These are phyloP conservation scores for Scaptodrosophila latifasciaeformis DNA, from an alignment of 2,888 invertebrate species.

Conservation along the genomic window DNA sequence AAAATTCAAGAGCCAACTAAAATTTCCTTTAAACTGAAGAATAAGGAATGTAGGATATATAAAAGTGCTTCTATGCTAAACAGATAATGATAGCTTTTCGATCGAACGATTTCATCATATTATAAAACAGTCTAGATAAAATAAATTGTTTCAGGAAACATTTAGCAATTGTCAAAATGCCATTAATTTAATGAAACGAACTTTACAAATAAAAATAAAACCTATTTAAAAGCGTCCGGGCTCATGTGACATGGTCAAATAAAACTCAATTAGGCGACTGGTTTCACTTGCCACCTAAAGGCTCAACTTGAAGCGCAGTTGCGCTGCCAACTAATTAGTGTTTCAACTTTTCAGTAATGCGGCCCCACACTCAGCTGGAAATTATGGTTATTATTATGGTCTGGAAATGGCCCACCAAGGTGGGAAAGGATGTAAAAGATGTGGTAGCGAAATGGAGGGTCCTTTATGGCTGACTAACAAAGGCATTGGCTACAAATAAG, in stretches of 20 bases:
- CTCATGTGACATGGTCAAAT: slow-evolving; percentile 21
- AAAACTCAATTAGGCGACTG: slow-evolving; percentile 26
- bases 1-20: neutral
- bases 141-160: too few relatives aligned
- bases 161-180: too few relatives aligned
- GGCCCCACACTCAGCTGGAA: slow-evolving; percentile 21
- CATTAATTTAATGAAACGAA: too few relatives aligned
- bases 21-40: too few relatives aligned
- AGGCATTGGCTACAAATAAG: slow-evolving; percentile 1
- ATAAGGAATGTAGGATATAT: too few relatives aligned
- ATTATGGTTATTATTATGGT: neutral
- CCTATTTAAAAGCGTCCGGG: too few relatives aligned
- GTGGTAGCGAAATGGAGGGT: neutral
- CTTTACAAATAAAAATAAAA: too few relatives aligned
- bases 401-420: neutral
- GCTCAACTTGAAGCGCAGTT: neutral
- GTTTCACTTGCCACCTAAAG: slow-evolving; percentile 5
- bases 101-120: too few relatives aligned
- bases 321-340: slow-evolving; percentile 34
- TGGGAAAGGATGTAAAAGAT: neutral
- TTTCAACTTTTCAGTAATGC: slow-evolving; percentile 11
- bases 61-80: too few relatives aligned
- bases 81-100: neutral
- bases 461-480: neutral
- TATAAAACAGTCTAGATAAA: too few relatives aligned